Percentiles rank a stretch among this genome's conserved stretches.
Evolutionary conservation across 2,888 invertebrate species (phyloP).

Genomic region (Uropetala carovei): DNA sequence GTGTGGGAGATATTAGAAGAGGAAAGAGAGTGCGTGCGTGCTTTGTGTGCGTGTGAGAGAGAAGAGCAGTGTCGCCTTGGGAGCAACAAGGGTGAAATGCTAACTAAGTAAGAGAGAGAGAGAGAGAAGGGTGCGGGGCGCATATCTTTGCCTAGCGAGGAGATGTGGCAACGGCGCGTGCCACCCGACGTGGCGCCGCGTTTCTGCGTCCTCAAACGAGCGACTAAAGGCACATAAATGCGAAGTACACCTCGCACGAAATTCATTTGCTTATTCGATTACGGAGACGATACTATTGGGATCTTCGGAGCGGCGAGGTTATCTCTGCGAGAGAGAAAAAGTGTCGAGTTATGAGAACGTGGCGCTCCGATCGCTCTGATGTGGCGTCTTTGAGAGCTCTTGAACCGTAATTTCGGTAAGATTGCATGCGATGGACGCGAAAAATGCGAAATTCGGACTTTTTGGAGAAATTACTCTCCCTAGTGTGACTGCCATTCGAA

Average conservation of each 20-base stretch:
- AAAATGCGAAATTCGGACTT: no score
- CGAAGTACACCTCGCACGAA: neutral
- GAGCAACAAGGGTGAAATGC: neutral
- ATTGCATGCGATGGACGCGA: no score
- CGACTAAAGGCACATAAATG: neutral
- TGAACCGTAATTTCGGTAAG: no score
- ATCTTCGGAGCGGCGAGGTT: neutral
- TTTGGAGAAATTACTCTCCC: no score
- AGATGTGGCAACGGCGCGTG: slow-evolving; percentile 2
- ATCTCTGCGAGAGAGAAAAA: neutral
- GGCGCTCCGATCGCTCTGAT: no score
- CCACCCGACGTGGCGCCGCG: neutral
- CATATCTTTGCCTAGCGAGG: neutral
- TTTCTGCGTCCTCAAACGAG: neutral
- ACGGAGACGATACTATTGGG: neutral
- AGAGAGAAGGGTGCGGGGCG: no score
- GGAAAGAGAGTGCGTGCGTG: neutral
- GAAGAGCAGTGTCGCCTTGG: slow-evolving; percentile 45
- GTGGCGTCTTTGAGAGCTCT: no score
- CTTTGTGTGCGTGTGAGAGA: neutral
- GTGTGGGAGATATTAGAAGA: neutral
- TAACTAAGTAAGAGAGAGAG: no score
- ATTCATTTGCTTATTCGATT: slow-evolving; percentile 31
- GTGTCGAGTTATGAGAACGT: no score
- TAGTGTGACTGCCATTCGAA: no score